Conservation (phyloP, 2,797 vertebrate genomes). For the Vespertilio murinus region DNA sequence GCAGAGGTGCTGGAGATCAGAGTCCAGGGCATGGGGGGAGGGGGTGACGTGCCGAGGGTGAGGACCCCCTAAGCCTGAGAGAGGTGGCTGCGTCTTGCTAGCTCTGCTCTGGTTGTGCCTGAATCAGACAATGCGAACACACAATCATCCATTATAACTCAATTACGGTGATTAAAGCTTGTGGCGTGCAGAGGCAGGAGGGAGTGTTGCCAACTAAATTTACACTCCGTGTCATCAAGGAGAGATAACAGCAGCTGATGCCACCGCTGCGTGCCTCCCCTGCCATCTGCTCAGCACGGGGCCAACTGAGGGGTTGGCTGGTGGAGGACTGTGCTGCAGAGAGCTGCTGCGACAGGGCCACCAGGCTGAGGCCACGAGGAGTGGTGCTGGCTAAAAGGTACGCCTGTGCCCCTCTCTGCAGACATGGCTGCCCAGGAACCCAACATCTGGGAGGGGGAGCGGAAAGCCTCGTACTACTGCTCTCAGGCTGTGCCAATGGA, state of each 20-base stretch:
- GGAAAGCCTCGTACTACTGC: fast-evolving
- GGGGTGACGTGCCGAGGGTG: not conserved
- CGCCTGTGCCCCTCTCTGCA: not conserved
- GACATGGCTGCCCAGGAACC: not conserved
- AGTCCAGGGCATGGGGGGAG: not conserved
- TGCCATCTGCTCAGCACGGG: conserved; percentile 84
- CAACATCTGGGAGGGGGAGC: not conserved
- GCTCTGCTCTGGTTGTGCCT: conserved; percentile 55
- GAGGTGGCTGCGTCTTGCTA: not conserved
- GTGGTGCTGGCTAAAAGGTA: not conserved
- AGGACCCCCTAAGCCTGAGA: not conserved
- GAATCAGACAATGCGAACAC: conserved; percentile 78
- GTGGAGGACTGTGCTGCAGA: not conserved
- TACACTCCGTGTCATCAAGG: conserved; percentile 82
- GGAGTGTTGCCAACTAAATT: conserved; percentile 82
- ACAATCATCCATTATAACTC: conserved; percentile 85
- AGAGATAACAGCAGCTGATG: conserved; percentile 83
- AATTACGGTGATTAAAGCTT: conserved; percentile 87
- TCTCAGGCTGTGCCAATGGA: not conserved
- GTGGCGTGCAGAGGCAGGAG: conserved; percentile 83
- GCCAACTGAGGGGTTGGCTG: conserved; percentile 12
- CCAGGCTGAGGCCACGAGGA: not conserved
- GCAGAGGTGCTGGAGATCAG: not conserved
- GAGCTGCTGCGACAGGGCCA: not conserved
- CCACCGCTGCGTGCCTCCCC: conserved; percentile 66